These are phyloP conservation scores for Macropodus opercularis DNA, from an alignment of 2,797 vertebrate species.

Conservation along the genomic window DNA sequence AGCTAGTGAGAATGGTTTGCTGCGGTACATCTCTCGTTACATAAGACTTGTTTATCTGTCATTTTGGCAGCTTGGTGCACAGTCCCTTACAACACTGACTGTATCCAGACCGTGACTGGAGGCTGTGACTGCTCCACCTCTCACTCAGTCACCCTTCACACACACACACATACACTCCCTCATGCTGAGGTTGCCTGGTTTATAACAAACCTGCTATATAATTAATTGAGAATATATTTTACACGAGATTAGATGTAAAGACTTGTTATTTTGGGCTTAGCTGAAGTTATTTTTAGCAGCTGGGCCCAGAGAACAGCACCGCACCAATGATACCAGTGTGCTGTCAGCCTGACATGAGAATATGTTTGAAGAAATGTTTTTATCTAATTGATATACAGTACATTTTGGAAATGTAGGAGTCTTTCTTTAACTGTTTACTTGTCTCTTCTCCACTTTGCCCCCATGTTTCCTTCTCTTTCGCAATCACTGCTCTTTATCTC, in stretches of 20 bases:
- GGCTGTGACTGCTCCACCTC: slow-evolving; percentile 22
- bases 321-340: neutral
- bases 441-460: slow-evolving; percentile 6
- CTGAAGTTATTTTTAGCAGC: slow-evolving; percentile 52
- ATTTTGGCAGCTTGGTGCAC: slow-evolving; percentile 15
- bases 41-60: slow-evolving; percentile 17
- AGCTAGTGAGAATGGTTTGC: slow-evolving; percentile 5
- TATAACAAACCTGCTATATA: slow-evolving; percentile 18
- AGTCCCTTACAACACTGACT: slow-evolving; percentile 16
- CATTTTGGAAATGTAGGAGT: neutral
- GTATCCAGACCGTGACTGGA: slow-evolving; percentile 27
- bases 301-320: slow-evolving; percentile 14
- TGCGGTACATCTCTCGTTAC: slow-evolving; percentile 12
- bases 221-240: slow-evolving; percentile 49
- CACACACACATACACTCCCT: neutral
- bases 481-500: neutral
- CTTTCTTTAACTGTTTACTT: neutral
- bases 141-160: neutral
- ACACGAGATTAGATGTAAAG: slow-evolving; percentile 21
- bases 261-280: slow-evolving; percentile 41
- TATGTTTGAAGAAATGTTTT: neutral
- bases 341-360: neutral
- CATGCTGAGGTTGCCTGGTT: slow-evolving; percentile 6
- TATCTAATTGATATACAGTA: neutral
- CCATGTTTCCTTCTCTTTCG: neutral